Base-by-base conservation (phyloP, 2,797 vertebrate species). In the Delichon dasypus region DNA sequence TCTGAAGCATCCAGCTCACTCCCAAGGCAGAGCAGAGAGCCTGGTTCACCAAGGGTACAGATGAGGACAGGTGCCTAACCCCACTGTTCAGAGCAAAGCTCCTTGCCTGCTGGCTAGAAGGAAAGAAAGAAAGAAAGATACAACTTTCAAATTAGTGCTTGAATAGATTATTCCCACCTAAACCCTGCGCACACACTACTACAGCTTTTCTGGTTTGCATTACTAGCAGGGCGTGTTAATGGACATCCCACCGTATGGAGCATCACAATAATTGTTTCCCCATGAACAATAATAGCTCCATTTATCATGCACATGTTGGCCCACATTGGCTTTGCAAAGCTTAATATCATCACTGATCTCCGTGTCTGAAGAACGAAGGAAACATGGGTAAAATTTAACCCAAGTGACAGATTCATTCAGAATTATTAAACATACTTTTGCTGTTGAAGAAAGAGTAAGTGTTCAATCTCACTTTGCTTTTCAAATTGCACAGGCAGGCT, bases 281-380 rank as follows among this genome's bases (percentile, higher is more conserved):
- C n/a, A 26, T 32, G 79, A 76, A 93, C 97, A 97, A 93, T 97
- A 97, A 97, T 92, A 85, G 97, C 97, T 97, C 93, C 87, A 98
- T 99, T 98, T 97, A 98, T 99, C 98, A 98, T 36, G 92, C 83
- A 96, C 91, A 84, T 73, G 97, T 97, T 98, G 98, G 96, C 97
- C 97, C 90, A 91, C 94, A 97, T 97, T 98, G 97, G 97, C 96
- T 96, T 97, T 97, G 96, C 96, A 97, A 95, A 97, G 95, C 96
- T 98, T 98, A 98, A 98, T 98, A 98, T 98, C 98, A 98, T 96
- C 98, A 97, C 97, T 91, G 96, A 97, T 97, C 97, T 97, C 95
- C 80, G 93, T 87, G 95, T 61, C 93, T 95, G 84, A 93, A 91
- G 97, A 97, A 98, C 97, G 98, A 98, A 98, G 97, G 89, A 82